Conservation (phyloP, 1,140 invertebrate species). For the Aphelenchoides fujianensis region DNA sequence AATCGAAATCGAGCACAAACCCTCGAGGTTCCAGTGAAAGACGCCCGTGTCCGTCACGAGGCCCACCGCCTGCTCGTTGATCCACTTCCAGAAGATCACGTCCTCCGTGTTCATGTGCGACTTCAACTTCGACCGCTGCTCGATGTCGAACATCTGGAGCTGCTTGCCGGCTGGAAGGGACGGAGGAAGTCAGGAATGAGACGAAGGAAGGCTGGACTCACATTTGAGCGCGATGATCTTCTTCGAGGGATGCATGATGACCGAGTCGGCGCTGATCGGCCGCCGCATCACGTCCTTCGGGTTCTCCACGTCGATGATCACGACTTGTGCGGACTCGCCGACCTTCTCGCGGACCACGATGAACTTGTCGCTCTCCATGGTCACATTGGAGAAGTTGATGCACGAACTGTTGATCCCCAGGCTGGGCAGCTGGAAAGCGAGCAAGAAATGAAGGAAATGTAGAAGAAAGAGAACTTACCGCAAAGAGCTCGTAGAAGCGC, state of each 20-base stretch:
- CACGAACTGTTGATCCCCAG: constrained; percentile 94
- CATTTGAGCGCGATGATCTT: constrained; percentile 90
- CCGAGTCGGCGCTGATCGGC: constrained; percentile 97
- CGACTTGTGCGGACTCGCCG: constrained; percentile 91
- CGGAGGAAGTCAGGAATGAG: constrained; percentile 8
- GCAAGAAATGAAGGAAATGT: too few species aligned
- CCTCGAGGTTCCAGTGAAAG: constrained; percentile 99
- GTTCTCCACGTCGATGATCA: constrained; percentile 95
- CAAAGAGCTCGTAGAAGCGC: constrained; percentile 39
- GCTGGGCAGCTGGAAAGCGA: constrained; percentile 93
- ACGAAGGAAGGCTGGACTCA: constrained; percentile 68
- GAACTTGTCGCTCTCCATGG: constrained; percentile 99
- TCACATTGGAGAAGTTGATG: constrained; percentile 96
- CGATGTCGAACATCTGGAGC: constrained; percentile 99
- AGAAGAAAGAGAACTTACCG: constrained; percentile 41
- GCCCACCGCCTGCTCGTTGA: constrained; percentile 91
- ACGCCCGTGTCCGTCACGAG: constrained; percentile 92
- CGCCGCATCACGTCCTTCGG: constrained; percentile 87
- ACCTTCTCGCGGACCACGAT: constrained; percentile 98
- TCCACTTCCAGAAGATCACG: constrained; percentile 99
- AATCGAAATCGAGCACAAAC: constrained; percentile 58
- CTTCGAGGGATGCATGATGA: constrained; percentile 98
- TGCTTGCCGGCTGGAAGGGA: constrained; percentile 80
- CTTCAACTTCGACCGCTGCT: constrained; percentile 99
- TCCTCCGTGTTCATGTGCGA: constrained; percentile 96